Evolutionary conservation across 2,113 vertebrate genomes (phyloP).

Genomic region (Tetrax tetrax): DNA sequence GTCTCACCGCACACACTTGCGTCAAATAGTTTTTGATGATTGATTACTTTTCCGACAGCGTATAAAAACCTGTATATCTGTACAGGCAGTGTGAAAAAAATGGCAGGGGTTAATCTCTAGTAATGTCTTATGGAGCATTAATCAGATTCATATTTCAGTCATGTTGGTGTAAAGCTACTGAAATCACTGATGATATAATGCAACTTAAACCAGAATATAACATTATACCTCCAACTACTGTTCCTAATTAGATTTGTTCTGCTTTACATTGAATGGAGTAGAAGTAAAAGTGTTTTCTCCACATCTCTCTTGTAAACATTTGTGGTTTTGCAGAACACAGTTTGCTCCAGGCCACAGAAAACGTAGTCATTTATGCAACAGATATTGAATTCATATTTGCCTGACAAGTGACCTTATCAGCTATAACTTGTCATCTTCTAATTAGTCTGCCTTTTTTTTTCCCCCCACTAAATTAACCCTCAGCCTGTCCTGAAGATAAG

Average conservation of each 20-base stretch:
- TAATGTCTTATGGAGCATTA: neutral
- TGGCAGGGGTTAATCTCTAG: neutral
- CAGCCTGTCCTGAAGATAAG: neutral
- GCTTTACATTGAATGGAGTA: neutral
- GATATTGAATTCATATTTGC: conserved; percentile 25
- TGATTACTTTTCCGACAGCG: neutral
- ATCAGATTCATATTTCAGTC: neutral
- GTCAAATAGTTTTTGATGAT: neutral
- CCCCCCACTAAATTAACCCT: neutral
- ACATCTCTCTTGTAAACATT: neutral
- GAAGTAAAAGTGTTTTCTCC: neutral
- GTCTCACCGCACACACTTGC: conserved; percentile 1
- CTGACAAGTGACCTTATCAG: conserved; percentile 56
- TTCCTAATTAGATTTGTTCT: conserved; percentile 22
- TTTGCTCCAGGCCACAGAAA: conserved; percentile 32
- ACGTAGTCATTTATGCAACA: conserved; percentile 20
- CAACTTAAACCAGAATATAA: neutral
- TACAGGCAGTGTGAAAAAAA: neutral
- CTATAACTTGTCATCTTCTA: conserved; percentile 33
- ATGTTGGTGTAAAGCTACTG: neutral
- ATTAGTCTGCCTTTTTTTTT: conserved; percentile 9
- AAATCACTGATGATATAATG: neutral
- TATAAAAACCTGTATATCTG: neutral
- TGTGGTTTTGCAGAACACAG: neutral
- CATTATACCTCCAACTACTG: neutral